Conservation (phyloP, 1,140 invertebrate species). For the Hylyphantes graminicola region DNA sequence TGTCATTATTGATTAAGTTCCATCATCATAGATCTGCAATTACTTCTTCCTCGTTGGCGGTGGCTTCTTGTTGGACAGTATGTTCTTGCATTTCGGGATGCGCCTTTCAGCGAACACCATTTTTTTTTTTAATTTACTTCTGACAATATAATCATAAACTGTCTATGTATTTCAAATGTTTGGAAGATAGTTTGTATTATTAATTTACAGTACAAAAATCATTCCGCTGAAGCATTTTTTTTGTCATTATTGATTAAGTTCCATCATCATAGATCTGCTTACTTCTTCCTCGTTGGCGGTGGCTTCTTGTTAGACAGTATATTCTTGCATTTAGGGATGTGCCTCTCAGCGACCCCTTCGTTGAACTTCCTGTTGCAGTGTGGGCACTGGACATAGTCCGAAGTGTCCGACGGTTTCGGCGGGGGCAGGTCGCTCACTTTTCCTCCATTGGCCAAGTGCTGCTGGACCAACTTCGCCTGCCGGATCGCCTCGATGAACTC, state of each 20-base stretch:
- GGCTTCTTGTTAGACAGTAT: constrained; percentile 58
- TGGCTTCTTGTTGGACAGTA: too few relatives aligned
- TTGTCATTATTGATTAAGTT: too few relatives aligned
- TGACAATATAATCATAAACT: too few relatives aligned
- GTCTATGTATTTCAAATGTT: too few relatives aligned
- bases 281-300: constrained; percentile 20
- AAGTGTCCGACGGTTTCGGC: constrained; percentile 76
- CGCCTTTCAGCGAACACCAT: constrained; percentile 90
- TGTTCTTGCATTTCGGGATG: constrained; percentile 87
- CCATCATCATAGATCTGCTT: background rate
- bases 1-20: too few relatives aligned
- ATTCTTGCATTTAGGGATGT: constrained; percentile 86
- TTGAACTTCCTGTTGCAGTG: constrained; percentile 86
- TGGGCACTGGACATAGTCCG: constrained; percentile 76
- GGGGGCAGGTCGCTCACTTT: constrained; percentile 89
- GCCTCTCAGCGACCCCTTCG: constrained; percentile 86
- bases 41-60: too few relatives aligned
- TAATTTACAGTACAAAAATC: too few relatives aligned
- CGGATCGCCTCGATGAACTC: constrained; percentile 73
- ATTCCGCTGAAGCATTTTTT: too few relatives aligned
- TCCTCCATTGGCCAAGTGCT: constrained; percentile 85
- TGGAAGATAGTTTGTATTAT: too few relatives aligned
- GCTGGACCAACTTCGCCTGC: constrained; percentile 86
- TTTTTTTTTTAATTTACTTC: too few relatives aligned
- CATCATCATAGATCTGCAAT: too few relatives aligned